Conservation (phyloP, 2,113 vertebrate species). For the Lipophrys pholis region DNA sequence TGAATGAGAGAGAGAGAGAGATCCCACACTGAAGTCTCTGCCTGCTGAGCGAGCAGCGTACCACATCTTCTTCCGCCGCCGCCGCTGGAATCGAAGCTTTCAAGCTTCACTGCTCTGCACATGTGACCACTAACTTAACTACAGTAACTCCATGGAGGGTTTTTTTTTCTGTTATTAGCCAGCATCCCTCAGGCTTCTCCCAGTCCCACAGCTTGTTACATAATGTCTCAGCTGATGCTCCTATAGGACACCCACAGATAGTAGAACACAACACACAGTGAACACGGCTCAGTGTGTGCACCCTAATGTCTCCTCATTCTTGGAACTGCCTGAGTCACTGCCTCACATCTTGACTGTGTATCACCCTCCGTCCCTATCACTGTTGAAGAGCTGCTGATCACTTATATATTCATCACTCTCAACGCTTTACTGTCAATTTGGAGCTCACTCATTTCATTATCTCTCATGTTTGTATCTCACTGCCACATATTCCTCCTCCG, state of each 20-base stretch:
- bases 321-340: background rate
- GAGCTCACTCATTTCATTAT: background rate
- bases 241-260: slow-evolving; percentile 27
- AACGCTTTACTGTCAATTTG: background rate
- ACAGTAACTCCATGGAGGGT: background rate
- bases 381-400: background rate
- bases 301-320: background rate
- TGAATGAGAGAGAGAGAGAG: slow-evolving; percentile 11
- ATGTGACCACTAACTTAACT: slow-evolving; percentile 25
- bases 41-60: slow-evolving; percentile 35
- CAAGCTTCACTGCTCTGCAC: slow-evolving; percentile 16
- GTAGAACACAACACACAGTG: slow-evolving; percentile 1
- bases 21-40: background rate
- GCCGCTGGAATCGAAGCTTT: slow-evolving; percentile 1
- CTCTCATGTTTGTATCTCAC: background rate
- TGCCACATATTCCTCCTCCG: slow-evolving; percentile 1
- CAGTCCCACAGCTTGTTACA: slow-evolving; percentile 32
- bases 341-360: background rate
- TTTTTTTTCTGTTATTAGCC: background rate
- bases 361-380: background rate
- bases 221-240: slow-evolving; percentile 29
- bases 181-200: slow-evolving; percentile 13
- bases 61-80: slow-evolving; percentile 22
- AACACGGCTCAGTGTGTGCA: background rate
- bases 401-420: background rate